Conservation (phyloP, 1,140 invertebrate genomes). For the Lamellibrachia luymesi region DNA sequence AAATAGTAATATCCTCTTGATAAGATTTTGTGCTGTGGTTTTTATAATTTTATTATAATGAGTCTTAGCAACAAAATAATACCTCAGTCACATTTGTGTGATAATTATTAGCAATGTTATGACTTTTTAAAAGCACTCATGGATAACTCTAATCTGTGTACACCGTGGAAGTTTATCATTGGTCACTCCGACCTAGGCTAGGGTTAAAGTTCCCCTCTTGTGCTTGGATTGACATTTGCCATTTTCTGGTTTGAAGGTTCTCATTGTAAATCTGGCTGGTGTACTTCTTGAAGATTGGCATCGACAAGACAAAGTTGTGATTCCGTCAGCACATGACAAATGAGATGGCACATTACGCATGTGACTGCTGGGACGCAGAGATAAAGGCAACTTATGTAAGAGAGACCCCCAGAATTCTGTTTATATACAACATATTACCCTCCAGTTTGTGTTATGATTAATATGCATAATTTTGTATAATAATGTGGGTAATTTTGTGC, state of each 20-base stretch:
- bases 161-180: no score
- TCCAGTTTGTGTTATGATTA: neutral
- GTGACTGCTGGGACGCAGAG: conserved; percentile 99
- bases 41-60: no score
- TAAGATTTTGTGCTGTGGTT: no score
- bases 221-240: neutral
- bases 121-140: no score
- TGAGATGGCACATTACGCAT: conserved; percentile 99
- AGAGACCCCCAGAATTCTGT: conserved; percentile 28
- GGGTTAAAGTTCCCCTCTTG: neutral
- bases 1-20: no score
- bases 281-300: conserved; percentile 89
- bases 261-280: conserved; percentile 94
- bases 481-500: no score
- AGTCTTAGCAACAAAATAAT: no score
- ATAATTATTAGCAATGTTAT: no score
- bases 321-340: conserved; percentile 98
- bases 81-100: no score
- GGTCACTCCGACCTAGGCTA: no score
- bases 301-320: conserved; percentile 80
- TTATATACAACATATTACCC: neutral
- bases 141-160: no score
- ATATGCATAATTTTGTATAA: no score
- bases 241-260: conserved; percentile 61
- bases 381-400: conserved; percentile 84